Evolutionary conservation across 2,888 invertebrate genomes (phyloP).

Genomic region (Ecliptopera silaceata): DNA sequence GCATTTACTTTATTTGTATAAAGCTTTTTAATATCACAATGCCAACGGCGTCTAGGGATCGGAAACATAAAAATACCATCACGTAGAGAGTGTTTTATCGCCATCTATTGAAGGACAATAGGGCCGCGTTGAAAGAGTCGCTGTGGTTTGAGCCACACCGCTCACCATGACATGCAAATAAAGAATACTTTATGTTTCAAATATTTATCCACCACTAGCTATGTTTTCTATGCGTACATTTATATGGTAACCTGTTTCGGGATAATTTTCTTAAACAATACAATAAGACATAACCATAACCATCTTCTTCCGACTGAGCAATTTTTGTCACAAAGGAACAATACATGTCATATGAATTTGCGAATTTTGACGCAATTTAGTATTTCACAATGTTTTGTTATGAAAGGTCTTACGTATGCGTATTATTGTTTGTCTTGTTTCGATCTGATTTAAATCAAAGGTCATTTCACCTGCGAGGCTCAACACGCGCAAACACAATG

Average conservation of each 20-base stretch:
- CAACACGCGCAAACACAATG: too few relatives aligned
- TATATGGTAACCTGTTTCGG: conserved; percentile 17
- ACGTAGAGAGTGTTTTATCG: conserved; percentile 74
- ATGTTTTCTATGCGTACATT: neutral
- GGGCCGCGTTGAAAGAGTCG: conserved; percentile 62
- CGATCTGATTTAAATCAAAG: conserved; percentile 5
- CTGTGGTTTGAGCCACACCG: conserved; percentile 40
- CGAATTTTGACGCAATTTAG: conserved; percentile 26
- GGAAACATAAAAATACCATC: conserved; percentile 81
- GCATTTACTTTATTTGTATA: conserved; percentile 39
- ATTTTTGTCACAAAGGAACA: conserved; percentile 39
- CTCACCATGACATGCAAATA: conserved; percentile 47
- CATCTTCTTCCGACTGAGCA: conserved; percentile 35
- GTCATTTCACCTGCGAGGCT: neutral
- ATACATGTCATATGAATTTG: conserved; percentile 33
- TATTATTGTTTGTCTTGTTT: conserved; percentile 8
- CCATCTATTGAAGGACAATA: conserved; percentile 73
- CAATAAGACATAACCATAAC: conserved; percentile 25
- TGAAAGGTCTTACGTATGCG: conserved; percentile 18
- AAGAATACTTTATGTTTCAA: conserved; percentile 27
- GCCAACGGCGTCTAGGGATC: conserved; percentile 61
- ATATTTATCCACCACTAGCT: conserved; percentile 2
- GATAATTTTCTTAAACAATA: conserved; percentile 33
- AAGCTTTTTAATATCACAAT: conserved; percentile 52
- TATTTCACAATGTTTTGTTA: conserved; percentile 28